A percentile compares a stretch with the other conserved stretches of the same genome.
phyloP scores from a whole-genome alignment of 2,113 vertebrate species.

The Saguinus imperator region DNA sequence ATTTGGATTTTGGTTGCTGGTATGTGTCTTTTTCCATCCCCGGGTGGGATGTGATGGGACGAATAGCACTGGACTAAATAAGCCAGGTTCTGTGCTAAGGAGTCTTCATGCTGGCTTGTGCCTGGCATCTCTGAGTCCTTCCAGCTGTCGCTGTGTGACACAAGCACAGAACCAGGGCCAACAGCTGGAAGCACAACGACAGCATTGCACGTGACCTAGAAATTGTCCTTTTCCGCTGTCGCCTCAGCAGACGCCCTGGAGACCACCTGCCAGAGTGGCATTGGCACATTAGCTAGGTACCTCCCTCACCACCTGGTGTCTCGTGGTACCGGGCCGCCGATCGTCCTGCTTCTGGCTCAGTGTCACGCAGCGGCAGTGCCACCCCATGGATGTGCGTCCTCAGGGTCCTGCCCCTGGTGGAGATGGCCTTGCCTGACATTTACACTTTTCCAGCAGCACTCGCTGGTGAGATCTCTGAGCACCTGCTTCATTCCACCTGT shows the following conservation, averaged over 20 bases:
- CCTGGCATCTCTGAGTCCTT: neutral
- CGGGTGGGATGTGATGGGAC: no score
- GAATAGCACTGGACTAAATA: neutral
- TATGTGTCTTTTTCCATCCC: neutral
- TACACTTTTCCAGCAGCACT: rapidly evolving
- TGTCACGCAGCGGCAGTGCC: rapidly evolving
- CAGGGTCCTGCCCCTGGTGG: neutral
- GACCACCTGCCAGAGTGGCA: neutral
- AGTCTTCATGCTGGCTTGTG: no score
- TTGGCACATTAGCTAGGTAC: neutral
- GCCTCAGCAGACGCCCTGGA: neutral
- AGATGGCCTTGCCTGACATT: rapidly evolving
- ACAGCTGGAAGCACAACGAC: neutral
- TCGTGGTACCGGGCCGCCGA: neutral
- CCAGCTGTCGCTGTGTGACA: no score
- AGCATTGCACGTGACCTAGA: neutral
- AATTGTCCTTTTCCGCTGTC: neutral
- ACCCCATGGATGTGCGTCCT: rapidly evolving
- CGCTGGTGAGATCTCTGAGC: rapidly evolving
- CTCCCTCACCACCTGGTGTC: neutral
- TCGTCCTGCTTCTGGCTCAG: neutral
- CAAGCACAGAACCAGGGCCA: neutral
- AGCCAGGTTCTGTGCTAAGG: neutral
- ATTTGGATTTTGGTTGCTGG: neutral
- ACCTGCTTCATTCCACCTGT: rapidly evolving